phyloP scores from a whole-genome alignment of 2,888 invertebrate species.

The Agrochola lota region DNA sequence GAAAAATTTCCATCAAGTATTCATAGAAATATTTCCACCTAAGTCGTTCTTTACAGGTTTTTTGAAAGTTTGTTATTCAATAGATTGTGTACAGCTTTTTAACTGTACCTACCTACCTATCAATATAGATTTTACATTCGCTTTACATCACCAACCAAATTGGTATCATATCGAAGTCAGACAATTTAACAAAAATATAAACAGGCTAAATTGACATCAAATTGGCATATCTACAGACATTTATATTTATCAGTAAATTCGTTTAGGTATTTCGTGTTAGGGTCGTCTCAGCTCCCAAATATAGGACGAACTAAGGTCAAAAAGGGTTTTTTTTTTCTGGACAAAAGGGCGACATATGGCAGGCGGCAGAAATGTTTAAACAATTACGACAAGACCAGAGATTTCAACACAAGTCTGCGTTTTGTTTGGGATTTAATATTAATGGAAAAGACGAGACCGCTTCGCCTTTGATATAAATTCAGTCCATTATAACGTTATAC shows the following conservation, averaged over 20 bases:
- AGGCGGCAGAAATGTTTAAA: slow-evolving; percentile 76
- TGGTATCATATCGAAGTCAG: neutral
- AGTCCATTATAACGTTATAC: neutral
- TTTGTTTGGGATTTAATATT: slow-evolving; percentile 31
- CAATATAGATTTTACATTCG: neutral
- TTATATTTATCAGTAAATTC: slow-evolving; percentile 12
- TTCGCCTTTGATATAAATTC: neutral
- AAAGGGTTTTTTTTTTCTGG: slow-evolving; percentile 67
- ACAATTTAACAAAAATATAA: neutral
- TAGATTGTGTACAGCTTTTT: neutral
- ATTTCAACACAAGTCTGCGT: slow-evolving; percentile 16
- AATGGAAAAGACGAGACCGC: neutral
- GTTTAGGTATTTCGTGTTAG: neutral
- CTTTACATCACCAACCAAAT: neutral
- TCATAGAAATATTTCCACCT: too few relatives aligned
- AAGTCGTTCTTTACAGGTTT: neutral
- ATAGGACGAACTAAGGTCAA: slow-evolving; percentile 48
- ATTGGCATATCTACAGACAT: neutral
- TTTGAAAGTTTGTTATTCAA: neutral
- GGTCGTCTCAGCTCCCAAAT: slow-evolving; percentile 27
- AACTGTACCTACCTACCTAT: neutral
- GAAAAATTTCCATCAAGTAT: too few relatives aligned
- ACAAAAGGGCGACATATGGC: slow-evolving; percentile 74
- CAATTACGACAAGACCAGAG: slow-evolving; percentile 65
- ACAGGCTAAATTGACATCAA: slow-evolving; percentile 8